Conservation (phyloP, 2,888 invertebrate genomes). For the Cyrtodaria siliqua region DNA sequence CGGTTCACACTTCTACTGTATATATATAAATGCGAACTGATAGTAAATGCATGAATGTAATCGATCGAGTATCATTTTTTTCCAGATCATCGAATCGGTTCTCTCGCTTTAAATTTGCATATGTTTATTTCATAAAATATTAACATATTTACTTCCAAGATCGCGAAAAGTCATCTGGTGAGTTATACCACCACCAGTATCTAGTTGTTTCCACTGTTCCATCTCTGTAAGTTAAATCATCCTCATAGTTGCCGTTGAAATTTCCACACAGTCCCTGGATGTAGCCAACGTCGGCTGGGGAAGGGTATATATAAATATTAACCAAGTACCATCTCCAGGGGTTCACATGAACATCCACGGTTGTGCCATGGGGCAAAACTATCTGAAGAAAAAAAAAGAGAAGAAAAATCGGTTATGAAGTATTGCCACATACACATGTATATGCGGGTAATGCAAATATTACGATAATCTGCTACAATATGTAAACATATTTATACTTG, state of each 20-base stretch:
- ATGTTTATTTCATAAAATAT: too few relatives aligned
- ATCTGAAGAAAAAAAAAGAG: constrained; percentile 6
- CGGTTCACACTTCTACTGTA: too few relatives aligned
- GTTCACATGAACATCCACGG: neutral
- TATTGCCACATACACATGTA: too few relatives aligned
- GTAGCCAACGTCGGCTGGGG: constrained; percentile 8
- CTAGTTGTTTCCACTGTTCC: neutral
- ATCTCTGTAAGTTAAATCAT: constrained; percentile 18
- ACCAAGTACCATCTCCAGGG: constrained; percentile 8
- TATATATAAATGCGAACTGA: too few relatives aligned
- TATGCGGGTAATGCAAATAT: too few relatives aligned
- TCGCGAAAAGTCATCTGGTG: neutral
- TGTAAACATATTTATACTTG: too few relatives aligned
- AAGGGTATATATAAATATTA: constrained; percentile 8
- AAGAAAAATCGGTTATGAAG: too few relatives aligned
- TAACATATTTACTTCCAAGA: constrained; percentile 10
- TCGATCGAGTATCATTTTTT: too few relatives aligned
- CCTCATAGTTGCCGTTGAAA: constrained; percentile 5
- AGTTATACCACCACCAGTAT: neutral
- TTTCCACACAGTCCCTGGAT: constrained; percentile 12
- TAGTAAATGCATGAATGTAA: too few relatives aligned
- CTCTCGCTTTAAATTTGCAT: too few relatives aligned
- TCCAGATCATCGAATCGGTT: too few relatives aligned
- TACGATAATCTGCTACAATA: too few relatives aligned
- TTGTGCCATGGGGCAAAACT: neutral